Evolutionary conservation across 2,888 invertebrate species (phyloP), one percentile per base, ranked within the genome.

Genomic region (Agonopterix subpropinquella): DNA sequence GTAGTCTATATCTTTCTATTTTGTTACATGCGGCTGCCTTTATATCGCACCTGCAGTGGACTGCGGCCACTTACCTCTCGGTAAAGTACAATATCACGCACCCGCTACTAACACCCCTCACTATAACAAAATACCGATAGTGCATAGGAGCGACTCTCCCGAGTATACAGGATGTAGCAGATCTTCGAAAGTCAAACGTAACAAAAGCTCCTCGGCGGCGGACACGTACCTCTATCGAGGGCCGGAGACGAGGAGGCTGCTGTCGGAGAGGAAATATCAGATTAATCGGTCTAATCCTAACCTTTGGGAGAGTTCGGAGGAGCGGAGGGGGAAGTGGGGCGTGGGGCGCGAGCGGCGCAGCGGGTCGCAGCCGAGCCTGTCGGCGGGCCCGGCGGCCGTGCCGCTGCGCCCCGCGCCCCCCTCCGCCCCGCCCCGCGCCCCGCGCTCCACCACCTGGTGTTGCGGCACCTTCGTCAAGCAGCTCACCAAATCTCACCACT

Each of bases 381-480:
- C 67, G 49, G 62, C 70, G 50, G 57, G 66, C 51, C 61, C 68
- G 42, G 10, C n/a, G 9, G 57, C 55, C 53, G 45, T 41, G 18
- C 56, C 49, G 44, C 51, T 50, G 39, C 55, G 56, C 47, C 52
- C 54, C 15, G 47, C 53, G 44, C 45, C 51, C 41, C 54, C 67
- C 50, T 59, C 66, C 39, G 73, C 61, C 50, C 65, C 64, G 51
- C 73, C 63, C 35, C 84, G 84, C 65, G 90, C 90, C 49, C 89
- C 90, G 42, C 89, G 92, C 61, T 91, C 92, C 53, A 91, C 92
- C 58, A 92, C 92, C 35, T 94, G 94, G 94, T 94, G 94, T 80
- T 94, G 94, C 79, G 94, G 94, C 73, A 91, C 92, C 61, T 93
- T 94, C 83, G 93, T 94, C 75, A 92, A 92, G 79, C 93, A 94